Base-by-base conservation (phyloP, 2,113 vertebrate species). In the Psettodes erumei region DNA sequence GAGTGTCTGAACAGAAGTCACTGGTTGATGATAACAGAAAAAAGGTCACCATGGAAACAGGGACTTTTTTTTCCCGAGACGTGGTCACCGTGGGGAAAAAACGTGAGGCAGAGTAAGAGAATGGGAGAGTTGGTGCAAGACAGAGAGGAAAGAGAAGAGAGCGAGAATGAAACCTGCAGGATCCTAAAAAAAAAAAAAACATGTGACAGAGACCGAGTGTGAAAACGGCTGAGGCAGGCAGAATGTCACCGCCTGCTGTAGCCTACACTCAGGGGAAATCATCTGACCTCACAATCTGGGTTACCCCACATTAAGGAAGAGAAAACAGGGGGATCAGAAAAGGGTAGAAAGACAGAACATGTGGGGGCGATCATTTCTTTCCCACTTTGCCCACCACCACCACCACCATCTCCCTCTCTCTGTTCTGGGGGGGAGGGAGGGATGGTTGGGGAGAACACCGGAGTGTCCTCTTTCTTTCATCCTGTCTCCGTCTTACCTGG, bases 401-500 rank as follows among this genome's bases (percentile, higher is more conserved):
- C 5, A 25, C n/a, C 3, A 8, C 25, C 28, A 60, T 43, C 40
- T n/a, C 16, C 38, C 16, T 60, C 67, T 33, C 32, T 47, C 37
- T 51, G 32, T 38, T 69, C 54, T 61, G 37, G 47, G 8, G 25
- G 25, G 42, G 1, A 18, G 2, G 18, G 27, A 5, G 6, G 6
- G n/a, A n/a, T n/a, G n/a, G n/a, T n/a, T n/a, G 9, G 28, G 15
- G 30, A 1, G 42, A 4, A 15, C 9, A 12, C 71, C 28, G 8
- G 28, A 12, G 19, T 95, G 81, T 81, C 77, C 83, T 83, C 75
- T 47, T 82, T 87, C 84, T 73, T 73, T 84, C 75, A 55, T 56
- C 43, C 30, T 0, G 55, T 51, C 66, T 82, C 63, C 0, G 1
- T 65, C 84, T 86, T 85, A 98, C 97, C 97, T 94, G 97, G 97